Base-by-base conservation (phyloP, 92 coral and sea anemone genomes). In the Virgularia gustaviana region DNA sequence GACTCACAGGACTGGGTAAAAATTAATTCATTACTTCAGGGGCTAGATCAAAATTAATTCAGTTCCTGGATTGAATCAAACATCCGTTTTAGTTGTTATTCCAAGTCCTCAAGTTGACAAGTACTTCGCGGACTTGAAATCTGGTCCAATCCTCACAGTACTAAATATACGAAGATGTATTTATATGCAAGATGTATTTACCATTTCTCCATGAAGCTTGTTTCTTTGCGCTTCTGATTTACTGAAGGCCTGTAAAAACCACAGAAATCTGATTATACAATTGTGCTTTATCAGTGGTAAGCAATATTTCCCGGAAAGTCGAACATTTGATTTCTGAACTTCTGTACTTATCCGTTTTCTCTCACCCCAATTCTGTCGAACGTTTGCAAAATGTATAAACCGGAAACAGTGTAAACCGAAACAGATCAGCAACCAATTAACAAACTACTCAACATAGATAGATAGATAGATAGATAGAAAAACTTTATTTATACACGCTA, bases 171-270 rank as follows among this genome's bases (percentile, higher is more conserved):
- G 18, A 52, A 28, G 28, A 22, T 52, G 22, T 4, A 12, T 52
- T 7, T 39, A 7, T 39, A 8, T 39, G 45, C 45, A 39, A n/a
- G n/a, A 25, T 47, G 55, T 16, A 47, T 25, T 47, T 36, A 65
- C 72, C 33, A 25, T n/a, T 22, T 65, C 72, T 37, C 33, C 24
- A 16, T 65, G 36, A n/a, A 41, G 53, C 54, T 36, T 65, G 24
- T 39, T 65, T 31, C 72, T 65, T 39, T 65, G 11, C 23, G 44
- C 29, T 65, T 65, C 56, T 41, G 72, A 65, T 19, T 39, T 23
- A 23, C n/a, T 23, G 2, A 65, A 65, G 0, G 72, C 72, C 72
- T 65, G 18, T 24, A 36, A 43, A 55, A 25, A 4, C 6, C 25
- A 55, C 20, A 13, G 51, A 43, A n/a, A n/a, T n/a, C n/a, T n/a